Evolutionary conservation across 1,140 invertebrate genomes (phyloP), one percentile per base, ranked within the genome.

Genomic region (Pseudomyrmex pallidus): DNA sequence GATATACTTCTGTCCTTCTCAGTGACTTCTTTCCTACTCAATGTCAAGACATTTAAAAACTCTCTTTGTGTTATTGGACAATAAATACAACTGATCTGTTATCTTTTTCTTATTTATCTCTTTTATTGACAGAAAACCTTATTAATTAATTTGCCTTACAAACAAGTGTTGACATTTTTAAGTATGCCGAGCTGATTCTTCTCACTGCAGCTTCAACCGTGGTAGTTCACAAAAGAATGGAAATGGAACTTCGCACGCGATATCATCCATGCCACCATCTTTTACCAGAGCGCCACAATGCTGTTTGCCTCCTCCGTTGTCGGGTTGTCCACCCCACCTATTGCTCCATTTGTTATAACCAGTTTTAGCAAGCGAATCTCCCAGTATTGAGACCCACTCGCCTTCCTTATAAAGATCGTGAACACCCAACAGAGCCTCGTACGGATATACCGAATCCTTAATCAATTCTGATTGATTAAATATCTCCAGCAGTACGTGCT

Each of bases 371-470:
- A 94, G 57, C n/a, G 93, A 92, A 25, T 94, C 92, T 5, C 92
- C 94, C 2, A 91, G 85, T 46, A 94, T 89, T 7, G 93, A 93
- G 7, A 93, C 91, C 93, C 92, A 93, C 12, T 94, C 92, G 44
- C 91, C 91, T 74, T 94, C 92, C 54, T 83, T 86, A 80, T 92
- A 94, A 25, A 94, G 85, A 82, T 94, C 93, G 72, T 95, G 93
- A 61, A 93, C 90, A 1, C 93, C 94, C 13, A 94, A 77, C n/a
- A 89, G 93, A 1, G 93, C 93, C 25, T 91, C 84, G 15, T 91
- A 73, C 1, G 74, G 54, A 59, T 92, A 91, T 1, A 82, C 82
- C 15, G 90, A 90, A 15, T 90, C 92, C 63, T 88, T 94, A 25
- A 92, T 74, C 0, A 85, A 84, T 4, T 90, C 89, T 0, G 92